Conservation (phyloP, 1,140 invertebrate species). For the Diorhabda elongata region DNA sequence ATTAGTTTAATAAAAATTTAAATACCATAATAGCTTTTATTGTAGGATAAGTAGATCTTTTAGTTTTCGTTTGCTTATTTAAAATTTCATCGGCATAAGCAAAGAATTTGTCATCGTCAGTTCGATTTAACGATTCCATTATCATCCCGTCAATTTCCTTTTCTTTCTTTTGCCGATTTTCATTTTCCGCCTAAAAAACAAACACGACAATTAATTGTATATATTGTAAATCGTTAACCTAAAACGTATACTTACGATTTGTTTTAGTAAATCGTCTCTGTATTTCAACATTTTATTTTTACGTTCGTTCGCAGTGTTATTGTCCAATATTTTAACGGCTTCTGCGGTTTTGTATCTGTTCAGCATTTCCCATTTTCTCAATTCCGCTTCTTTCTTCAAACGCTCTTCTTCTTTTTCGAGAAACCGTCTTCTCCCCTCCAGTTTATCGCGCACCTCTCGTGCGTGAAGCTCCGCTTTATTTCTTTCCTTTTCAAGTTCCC, state of each 20-base stretch:
- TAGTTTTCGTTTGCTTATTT: constrained; percentile 37
- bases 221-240: not conserved
- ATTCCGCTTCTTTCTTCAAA: constrained; percentile 28
- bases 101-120: constrained; percentile 41
- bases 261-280: constrained; percentile 45
- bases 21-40: constrained; percentile 35
- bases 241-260: constrained; percentile 36
- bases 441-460: not conserved
- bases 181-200: constrained; percentile 38
- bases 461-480: not conserved
- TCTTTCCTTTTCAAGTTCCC: not conserved
- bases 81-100: constrained; percentile 42
- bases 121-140: constrained; percentile 4
- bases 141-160: constrained; percentile 25
- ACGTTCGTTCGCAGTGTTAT: constrained; percentile 36
- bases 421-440: not conserved
- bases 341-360: constrained; percentile 41
- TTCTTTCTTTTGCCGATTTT: constrained; percentile 45
- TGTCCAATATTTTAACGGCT: constrained; percentile 45
- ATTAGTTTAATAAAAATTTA: not conserved
- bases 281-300: constrained; percentile 41
- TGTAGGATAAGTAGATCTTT: constrained; percentile 37
- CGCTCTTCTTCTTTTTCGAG: constrained; percentile 17
- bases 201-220: not conserved
- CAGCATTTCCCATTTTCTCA: constrained; percentile 38